Base-by-base conservation (phyloP, 2,888 invertebrate genomes). In the Drosophila sordidula region DNA sequence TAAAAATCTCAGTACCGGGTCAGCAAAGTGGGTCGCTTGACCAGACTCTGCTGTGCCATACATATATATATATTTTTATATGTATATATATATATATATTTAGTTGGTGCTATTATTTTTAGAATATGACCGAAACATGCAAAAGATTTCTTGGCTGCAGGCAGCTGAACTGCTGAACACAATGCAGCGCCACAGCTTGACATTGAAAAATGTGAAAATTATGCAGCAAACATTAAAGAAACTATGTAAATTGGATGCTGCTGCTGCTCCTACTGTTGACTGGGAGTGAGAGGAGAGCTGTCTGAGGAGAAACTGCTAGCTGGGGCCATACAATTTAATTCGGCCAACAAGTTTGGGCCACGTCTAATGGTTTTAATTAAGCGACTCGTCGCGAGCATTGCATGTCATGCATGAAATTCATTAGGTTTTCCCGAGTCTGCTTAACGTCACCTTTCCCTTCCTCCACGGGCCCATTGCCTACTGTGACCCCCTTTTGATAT, bases 141-240 rank as follows among this genome's bases (percentile, higher is more conserved):
- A 89, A 87, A 89, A 78, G 77, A 89, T 85, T 87, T 87, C 75
- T 81, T 62, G 85, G 61, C 63, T 70, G 76, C 76, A 51, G 54
- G 49, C 56, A 42, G 61, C 42, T 41, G 61, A 59, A 71, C 64
- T 74, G 61, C 42, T 41, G 66, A 62, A 70, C 64, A 75, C 78
- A 86, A 74, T 86, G 82, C 77, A 75, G 74, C 70, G 50, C 66
- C 78, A 64, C 45, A 84, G 82, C 72, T 83, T 91, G 91, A 90
- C 91, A 90, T 89, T 91, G 91, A 91, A 90, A 90, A 90, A 91
- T 91, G 91, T 81, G 86, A 87, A 91, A 90, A 91, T 91, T 91
- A 91, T 91, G 91, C 91, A 89, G 90, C 72, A 75, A 81, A 85
- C 85, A 87, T 85, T 85, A 87, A 85, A 84, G 85, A 73, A 82